Base-by-base conservation (phyloP, 2,888 invertebrate species). In the Cylloceria caligata region DNA sequence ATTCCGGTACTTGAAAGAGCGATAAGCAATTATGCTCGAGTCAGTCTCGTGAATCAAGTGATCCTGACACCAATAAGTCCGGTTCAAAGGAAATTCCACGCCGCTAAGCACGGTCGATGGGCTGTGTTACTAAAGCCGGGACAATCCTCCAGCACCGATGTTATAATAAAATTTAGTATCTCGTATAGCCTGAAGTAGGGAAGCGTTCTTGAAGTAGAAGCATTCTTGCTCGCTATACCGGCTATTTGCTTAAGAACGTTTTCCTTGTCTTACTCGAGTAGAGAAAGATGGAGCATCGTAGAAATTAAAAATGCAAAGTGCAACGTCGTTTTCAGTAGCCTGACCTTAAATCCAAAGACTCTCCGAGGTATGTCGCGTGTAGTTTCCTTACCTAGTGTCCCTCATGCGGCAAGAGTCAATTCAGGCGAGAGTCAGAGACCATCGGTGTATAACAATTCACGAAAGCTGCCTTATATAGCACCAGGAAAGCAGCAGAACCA, bases 281-380 rank as follows among this genome's bases (percentile, higher is more conserved):
- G 78, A 69, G 39, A 68, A 75, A 72, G 36, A 42, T 60, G 11
- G 55, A 60, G 77, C 60, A 62, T 47, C 45, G 27, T 21, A 27
- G 47, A 69, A 62, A 88, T 88, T 87, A 85, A 82, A 86, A 87
- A 88, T 87, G 83, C 86, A 83, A 81, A 87, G 67, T 75, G 45
- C 55, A 71, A 60, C 47, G 27, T 49, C 57, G 21, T 65, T 19
- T 65, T 45, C 36, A 11, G 39, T 27, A 1, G 30, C 27, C 27
- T 55, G 24, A 11, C 36, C 55, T 36, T 60, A 65, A 64, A 67
- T 60, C 71, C 47, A 16, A 75, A 55, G 39, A 71, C 36, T 57
- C 3, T 47, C n/a, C 16, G 9, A 11, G 34, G 57, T 68, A 11
- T 13, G 19, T 42, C 45, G n/a, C n/a, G 21, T 27, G 45, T 47